phyloP scores from a whole-genome alignment of 2,888 invertebrate genomes.

The Cyaniris semiargus region DNA sequence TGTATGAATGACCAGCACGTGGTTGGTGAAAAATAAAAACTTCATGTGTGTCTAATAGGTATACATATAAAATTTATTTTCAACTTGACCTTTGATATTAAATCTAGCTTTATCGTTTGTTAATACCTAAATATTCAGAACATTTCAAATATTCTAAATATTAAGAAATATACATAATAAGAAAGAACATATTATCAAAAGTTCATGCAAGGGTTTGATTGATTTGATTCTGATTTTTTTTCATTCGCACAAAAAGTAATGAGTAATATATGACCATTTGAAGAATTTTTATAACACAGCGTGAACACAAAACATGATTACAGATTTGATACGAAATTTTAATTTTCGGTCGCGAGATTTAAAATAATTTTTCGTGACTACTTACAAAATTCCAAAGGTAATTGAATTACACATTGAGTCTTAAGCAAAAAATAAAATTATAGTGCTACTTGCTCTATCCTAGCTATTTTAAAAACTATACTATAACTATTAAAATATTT shows the following conservation, averaged over 20 bases:
- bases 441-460: too few relatives aligned
- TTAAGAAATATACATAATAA: background rate
- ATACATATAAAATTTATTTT: too few relatives aligned
- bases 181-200: background rate
- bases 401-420: background rate
- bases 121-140: too few relatives aligned
- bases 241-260: background rate
- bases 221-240: background rate
- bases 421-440: too few relatives aligned
- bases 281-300: background rate
- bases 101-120: too few relatives aligned
- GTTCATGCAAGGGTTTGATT: background rate
- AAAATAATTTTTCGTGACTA: background rate
- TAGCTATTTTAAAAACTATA: too few relatives aligned
- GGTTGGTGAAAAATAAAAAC: too few relatives aligned
- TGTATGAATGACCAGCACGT: too few relatives aligned
- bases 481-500: too few relatives aligned
- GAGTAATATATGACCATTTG: background rate
- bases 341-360: background rate
- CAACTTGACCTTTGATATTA: too few relatives aligned
- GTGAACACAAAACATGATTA: background rate
- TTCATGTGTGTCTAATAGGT: too few relatives aligned
- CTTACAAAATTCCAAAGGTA: background rate
- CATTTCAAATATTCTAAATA: too few relatives aligned
- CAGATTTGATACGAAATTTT: background rate